Conservation (phyloP, 2,113 vertebrate genomes). For the Azemiops feae region DNA sequence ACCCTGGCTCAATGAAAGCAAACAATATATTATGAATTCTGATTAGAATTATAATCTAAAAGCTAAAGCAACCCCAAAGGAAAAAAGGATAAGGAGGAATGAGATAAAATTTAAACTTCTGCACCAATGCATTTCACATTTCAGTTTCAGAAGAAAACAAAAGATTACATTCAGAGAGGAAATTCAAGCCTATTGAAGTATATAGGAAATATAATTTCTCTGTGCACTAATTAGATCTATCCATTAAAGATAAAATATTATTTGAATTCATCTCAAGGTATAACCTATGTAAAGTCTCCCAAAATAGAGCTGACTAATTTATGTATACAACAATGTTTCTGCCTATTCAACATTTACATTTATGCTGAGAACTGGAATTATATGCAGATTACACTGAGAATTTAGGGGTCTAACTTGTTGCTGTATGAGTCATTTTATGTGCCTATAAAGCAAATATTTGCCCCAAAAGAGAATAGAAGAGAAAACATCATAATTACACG, state of each 20-base stretch:
- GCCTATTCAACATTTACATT: constrained; percentile 51
- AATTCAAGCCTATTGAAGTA: background rate
- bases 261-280: background rate
- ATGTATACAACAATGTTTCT: background rate
- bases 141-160: background rate
- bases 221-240: background rate
- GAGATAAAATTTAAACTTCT: background rate
- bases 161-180: background rate
- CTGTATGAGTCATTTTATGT: constrained; percentile 49
- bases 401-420: constrained; percentile 36
- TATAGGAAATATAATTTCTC: background rate
- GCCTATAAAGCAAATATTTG: constrained; percentile 57
- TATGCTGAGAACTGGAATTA: constrained; percentile 37
- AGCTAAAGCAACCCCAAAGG: background rate
- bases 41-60: background rate
- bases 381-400: constrained; percentile 33
- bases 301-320: background rate
- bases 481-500: constrained; percentile 53
- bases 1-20: background rate
- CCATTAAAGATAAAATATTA: background rate
- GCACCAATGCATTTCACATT: background rate
- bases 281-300: background rate
- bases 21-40: background rate
- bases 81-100: background rate
- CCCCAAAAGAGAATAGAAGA: constrained; percentile 50